A percentile compares a stretch with the other conserved stretches of the same genome.
These are phyloP conservation scores for Pristionchus arcanus DNA, from an alignment of 2,888 invertebrate species.

Conservation along the genomic window DNA sequence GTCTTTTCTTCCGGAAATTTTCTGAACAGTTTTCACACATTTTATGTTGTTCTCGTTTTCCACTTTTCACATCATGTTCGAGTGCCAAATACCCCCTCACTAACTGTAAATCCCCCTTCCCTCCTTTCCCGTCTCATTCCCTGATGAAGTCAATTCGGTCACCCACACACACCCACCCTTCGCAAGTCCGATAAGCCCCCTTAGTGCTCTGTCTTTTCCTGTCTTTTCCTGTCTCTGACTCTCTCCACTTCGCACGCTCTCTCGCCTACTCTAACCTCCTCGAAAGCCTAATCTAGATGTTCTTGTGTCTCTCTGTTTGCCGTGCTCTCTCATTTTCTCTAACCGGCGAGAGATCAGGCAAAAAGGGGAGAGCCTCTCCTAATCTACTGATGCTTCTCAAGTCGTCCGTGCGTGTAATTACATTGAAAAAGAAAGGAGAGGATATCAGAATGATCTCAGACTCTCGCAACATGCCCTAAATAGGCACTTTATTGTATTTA, in stretches of 20 bases:
- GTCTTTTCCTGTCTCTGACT: background rate
- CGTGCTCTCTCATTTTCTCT: background rate
- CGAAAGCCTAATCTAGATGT: background rate
- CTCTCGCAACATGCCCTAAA: background rate
- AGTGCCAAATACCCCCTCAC: background rate
- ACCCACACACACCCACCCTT: background rate
- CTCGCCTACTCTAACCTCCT: too few species aligned
- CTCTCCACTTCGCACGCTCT: background rate
- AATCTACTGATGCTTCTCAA: background rate
- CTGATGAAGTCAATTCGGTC: constrained; percentile 20
- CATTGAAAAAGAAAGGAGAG: constrained; percentile 12
- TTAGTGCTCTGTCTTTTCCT: background rate
- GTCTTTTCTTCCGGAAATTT: too few species aligned
- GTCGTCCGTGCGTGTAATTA: constrained; percentile 19
- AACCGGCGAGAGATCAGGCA: background rate
- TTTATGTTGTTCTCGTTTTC: too few species aligned
- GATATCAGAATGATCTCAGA: constrained; percentile 5
- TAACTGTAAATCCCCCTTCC: background rate
- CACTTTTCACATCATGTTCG: background rate
- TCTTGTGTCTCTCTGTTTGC: background rate
- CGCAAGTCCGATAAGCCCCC: constrained; percentile 42
- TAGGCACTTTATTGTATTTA: too few species aligned
- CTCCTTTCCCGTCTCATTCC: background rate
- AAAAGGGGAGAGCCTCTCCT: background rate
- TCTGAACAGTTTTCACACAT: too few species aligned